A percentile compares a stretch with the other conserved stretches of the same genome.
These are phyloP conservation scores for Operophtera brumata DNA, from an alignment of 2,888 invertebrate species.

Conservation along the genomic window DNA sequence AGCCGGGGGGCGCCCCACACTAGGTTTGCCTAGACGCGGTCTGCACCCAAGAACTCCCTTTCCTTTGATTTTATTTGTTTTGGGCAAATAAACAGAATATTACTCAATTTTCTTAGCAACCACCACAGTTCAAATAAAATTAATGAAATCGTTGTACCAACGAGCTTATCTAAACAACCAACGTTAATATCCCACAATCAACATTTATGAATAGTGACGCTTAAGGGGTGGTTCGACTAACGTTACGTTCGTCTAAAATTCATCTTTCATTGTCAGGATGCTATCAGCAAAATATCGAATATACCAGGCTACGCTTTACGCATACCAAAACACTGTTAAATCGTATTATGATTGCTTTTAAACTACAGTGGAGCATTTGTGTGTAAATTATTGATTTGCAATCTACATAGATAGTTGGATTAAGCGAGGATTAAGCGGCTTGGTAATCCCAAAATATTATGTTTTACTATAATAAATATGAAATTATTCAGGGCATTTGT, in stretches of 20 bases:
- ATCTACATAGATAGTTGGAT: slow-evolving; percentile 47
- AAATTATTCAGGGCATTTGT: slow-evolving; percentile 4
- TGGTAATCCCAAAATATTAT: slow-evolving; percentile 21
- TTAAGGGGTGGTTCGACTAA: slow-evolving; percentile 1
- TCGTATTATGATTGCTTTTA: slow-evolving; percentile 55
- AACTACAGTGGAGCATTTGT: slow-evolving; percentile 48
- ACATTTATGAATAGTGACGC: slow-evolving; percentile 12
- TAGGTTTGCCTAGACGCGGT: too few relatives aligned
- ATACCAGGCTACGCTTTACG: slow-evolving; percentile 50
- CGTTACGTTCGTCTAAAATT: slow-evolving; percentile 29
- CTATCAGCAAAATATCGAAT: slow-evolving; percentile 58
- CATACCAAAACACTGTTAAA: slow-evolving; percentile 59
- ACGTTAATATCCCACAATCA: not conserved
- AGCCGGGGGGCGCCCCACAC: too few relatives aligned
- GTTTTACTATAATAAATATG: slow-evolving; percentile 19
- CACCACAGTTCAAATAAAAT: too few relatives aligned
- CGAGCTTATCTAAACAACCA: slow-evolving; percentile 11
- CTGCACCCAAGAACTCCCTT: too few relatives aligned
- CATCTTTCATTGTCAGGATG: slow-evolving; percentile 57
- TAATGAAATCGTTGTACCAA: not conserved
- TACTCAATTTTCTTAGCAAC: too few relatives aligned
- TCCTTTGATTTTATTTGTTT: too few relatives aligned
- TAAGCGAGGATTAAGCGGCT: slow-evolving; percentile 27
- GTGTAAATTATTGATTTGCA: slow-evolving; percentile 56
- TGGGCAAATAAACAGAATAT: too few relatives aligned